Evolutionary conservation across 2,888 invertebrate genomes (phyloP).

Genomic region (Megamerina dolium): DNA sequence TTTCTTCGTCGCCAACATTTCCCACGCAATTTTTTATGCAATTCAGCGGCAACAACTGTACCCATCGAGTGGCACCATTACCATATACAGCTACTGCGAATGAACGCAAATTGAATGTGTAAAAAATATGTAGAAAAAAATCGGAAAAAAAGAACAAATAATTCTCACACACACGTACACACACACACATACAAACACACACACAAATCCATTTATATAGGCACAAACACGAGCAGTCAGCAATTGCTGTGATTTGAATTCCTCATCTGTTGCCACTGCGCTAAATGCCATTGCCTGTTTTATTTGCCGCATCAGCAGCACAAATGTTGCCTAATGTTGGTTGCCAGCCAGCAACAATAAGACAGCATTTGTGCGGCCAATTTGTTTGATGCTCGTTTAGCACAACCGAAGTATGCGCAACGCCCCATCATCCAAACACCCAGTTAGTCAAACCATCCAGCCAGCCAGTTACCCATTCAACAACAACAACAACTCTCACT

Average conservation of each 20-base stretch:
- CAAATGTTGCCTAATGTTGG: conserved; percentile 23
- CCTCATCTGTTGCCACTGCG: conserved; percentile 31
- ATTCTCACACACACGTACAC: conserved; percentile 11
- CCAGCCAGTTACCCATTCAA: background rate
- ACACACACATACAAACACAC: no score
- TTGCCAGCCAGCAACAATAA: conserved; percentile 7
- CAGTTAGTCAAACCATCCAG: background rate
- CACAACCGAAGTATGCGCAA: no score
- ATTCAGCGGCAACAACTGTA: conserved; percentile 23
- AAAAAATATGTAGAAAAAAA: no score
- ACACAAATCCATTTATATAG: conserved; percentile 1
- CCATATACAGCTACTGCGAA: no score
- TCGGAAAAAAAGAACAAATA: no score
- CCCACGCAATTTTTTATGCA: conserved; percentile 22
- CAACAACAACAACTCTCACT: conserved; percentile 12
- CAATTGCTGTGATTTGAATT: conserved; percentile 44
- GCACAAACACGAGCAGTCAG: conserved; percentile 18
- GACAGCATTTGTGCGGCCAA: conserved; percentile 28
- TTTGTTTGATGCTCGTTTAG: conserved; percentile 33
- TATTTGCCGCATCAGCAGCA: conserved; percentile 29
- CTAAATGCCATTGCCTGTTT: conserved; percentile 19
- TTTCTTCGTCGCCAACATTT: conserved; percentile 21
- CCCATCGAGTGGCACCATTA: no score
- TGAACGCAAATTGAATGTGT: no score
- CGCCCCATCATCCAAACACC: background rate